Evolutionary conservation across 1,140 invertebrate genomes (phyloP).

Genomic region (Aleiodes sp.): DNA sequence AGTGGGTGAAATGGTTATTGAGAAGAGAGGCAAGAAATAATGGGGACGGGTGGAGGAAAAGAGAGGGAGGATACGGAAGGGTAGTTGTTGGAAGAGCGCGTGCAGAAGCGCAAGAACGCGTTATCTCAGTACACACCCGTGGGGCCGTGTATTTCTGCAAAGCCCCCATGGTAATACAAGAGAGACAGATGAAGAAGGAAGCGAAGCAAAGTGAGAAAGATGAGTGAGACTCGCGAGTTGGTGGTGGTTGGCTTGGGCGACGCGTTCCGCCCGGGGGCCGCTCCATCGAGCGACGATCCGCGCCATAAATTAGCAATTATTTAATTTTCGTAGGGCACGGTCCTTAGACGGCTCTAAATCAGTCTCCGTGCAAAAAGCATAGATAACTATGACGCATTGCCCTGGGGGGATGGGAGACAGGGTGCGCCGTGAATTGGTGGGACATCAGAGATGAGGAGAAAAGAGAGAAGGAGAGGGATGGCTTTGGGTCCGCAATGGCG

Average conservation of each 20-base stretch:
- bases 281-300: constrained; percentile 54
- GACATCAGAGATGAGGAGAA: constrained; percentile 36
- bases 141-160: constrained; percentile 21
- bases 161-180: constrained; percentile 14
- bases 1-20: constrained; percentile 3
- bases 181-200: background rate
- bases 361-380: constrained; percentile 67
- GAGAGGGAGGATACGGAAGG: too few species aligned
- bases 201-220: background rate
- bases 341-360: constrained; percentile 68
- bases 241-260: constrained; percentile 26
- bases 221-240: background rate
- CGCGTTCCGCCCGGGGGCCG: constrained; percentile 21
- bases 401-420: constrained; percentile 52
- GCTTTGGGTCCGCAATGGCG: constrained; percentile 48
- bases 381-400: constrained; percentile 68
- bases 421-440: constrained; percentile 32
- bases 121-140: constrained; percentile 36
- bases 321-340: constrained; percentile 67
- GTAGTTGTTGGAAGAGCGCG: constrained; percentile 20
- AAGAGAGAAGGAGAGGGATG: constrained; percentile 37
- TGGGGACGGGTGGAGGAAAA: too few species aligned
- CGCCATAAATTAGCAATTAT: constrained; percentile 68
- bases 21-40: background rate
- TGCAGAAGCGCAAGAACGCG: constrained; percentile 36